Evolutionary conservation across 2,888 invertebrate species (phyloP).

Genomic region (Morpho helenor): DNA sequence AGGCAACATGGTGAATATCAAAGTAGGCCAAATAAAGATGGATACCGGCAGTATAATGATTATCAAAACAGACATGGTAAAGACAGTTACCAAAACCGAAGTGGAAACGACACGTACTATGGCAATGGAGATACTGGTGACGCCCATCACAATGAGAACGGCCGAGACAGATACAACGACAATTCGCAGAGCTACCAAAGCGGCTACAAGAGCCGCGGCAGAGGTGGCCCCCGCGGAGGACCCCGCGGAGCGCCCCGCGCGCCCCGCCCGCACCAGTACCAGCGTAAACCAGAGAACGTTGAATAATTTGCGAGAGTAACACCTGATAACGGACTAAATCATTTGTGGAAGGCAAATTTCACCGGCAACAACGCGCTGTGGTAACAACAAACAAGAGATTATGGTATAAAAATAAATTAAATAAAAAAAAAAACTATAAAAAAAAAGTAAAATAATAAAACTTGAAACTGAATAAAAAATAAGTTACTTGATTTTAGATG

Average conservation of each 20-base stretch:
- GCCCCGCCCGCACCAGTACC: constrained; percentile 48
- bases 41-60: constrained; percentile 53
- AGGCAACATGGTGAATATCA: constrained; percentile 52
- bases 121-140: constrained; percentile 65
- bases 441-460: constrained; percentile 79
- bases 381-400: constrained; percentile 79
- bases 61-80: constrained; percentile 58
- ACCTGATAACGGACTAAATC: constrained; percentile 62
- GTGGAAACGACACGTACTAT: constrained; percentile 51
- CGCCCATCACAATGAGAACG: constrained; percentile 68
- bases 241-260: constrained; percentile 46
- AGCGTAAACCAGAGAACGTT: constrained; percentile 59
- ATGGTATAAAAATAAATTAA: constrained; percentile 62
- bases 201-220: constrained; percentile 77
- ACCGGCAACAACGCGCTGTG: constrained; percentile 82
- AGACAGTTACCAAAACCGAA: constrained; percentile 49
- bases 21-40: constrained; percentile 51
- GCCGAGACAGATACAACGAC: constrained; percentile 70
- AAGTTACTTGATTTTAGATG: constrained; percentile 77
- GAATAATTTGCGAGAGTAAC: constrained; percentile 41
- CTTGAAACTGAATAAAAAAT: constrained; percentile 77
- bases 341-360: constrained; percentile 84
- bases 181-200: constrained; percentile 73
- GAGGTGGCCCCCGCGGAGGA: constrained; percentile 53
- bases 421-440: constrained; percentile 63